Evolutionary conservation across 1,140 invertebrate species (phyloP).

Genomic region (Lepidotrigona ventralis): DNA sequence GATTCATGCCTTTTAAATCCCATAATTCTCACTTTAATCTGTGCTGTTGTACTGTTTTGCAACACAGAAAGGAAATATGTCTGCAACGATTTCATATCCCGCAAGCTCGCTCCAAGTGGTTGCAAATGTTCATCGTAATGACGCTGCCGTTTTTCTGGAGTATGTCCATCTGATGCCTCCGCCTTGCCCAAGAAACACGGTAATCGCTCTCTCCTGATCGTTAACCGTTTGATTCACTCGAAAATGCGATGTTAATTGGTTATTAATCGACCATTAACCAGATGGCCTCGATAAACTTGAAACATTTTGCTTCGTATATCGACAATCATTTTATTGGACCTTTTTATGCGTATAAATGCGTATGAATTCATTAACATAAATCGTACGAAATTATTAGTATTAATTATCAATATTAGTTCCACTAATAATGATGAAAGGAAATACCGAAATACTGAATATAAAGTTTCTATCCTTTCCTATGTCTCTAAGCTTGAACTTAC

Average conservation of each 20-base stretch:
- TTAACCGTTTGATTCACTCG: conserved; percentile 23
- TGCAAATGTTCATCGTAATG: conserved; percentile 38
- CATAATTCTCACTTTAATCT: background rate
- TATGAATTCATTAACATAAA: background rate
- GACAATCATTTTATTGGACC: background rate
- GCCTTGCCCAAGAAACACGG: conserved; percentile 6
- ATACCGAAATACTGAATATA: background rate
- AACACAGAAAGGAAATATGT: background rate
- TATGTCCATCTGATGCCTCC: background rate
- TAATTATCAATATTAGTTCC: background rate
- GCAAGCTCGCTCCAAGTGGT: conserved; percentile 12
- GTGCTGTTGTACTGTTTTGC: background rate
- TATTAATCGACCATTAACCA: conserved; percentile 28
- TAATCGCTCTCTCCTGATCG: conserved; percentile 22
- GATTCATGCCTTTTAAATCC: background rate
- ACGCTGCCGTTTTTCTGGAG: conserved; percentile 32
- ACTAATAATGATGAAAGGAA: background rate
- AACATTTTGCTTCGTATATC: background rate
- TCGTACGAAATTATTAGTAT: background rate
- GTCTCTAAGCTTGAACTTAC: background rate
- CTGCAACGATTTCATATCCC: background rate
- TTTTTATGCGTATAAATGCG: no score
- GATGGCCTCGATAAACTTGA: background rate
- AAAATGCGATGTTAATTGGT: conserved; percentile 23
- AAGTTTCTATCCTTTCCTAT: no score